A percentile compares a stretch with the other conserved stretches of the same genome.
Conservation (phyloP, 1,140 invertebrate genomes). For the Physella acuta region DNA sequence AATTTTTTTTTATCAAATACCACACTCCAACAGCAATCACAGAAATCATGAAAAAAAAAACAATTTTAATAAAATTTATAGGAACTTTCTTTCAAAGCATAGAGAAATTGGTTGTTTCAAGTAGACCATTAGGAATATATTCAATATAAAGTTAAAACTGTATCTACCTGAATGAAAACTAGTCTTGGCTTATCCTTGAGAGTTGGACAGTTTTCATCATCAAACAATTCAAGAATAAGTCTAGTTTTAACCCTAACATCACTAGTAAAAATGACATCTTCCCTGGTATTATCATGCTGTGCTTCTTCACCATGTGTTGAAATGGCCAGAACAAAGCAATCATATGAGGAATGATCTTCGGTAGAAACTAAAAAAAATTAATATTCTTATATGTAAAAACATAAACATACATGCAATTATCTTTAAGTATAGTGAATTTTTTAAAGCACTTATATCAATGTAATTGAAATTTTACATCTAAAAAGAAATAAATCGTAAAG, state of each 20-base stretch:
- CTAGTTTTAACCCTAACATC: constrained; percentile 68
- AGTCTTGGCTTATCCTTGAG: constrained; percentile 46
- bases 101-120: too few species aligned
- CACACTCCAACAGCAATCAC: too few species aligned
- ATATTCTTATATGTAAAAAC: background rate
- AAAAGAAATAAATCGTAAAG: background rate
- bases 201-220: constrained; percentile 48
- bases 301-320: constrained; percentile 83
- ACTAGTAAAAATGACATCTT: constrained; percentile 64
- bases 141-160: too few species aligned
- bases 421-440: background rate
- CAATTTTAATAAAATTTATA: too few species aligned
- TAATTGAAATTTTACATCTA: background rate
- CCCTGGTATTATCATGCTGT: constrained; percentile 56
- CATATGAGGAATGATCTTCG: constrained; percentile 24
- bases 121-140: too few species aligned
- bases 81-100: too few species aligned
- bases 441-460: background rate
- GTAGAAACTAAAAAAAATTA: constrained; percentile 3
- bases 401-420: background rate
- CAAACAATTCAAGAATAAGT: constrained; percentile 79
- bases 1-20: too few species aligned
- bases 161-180: constrained; percentile 49
- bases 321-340: constrained; percentile 36
- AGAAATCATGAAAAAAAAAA: too few species aligned